A percentile compares a stretch with the other conserved stretches of the same genome.
Evolutionary conservation across 2,113 vertebrate genomes (phyloP).

Genomic region (Chunga burmeisteri): DNA sequence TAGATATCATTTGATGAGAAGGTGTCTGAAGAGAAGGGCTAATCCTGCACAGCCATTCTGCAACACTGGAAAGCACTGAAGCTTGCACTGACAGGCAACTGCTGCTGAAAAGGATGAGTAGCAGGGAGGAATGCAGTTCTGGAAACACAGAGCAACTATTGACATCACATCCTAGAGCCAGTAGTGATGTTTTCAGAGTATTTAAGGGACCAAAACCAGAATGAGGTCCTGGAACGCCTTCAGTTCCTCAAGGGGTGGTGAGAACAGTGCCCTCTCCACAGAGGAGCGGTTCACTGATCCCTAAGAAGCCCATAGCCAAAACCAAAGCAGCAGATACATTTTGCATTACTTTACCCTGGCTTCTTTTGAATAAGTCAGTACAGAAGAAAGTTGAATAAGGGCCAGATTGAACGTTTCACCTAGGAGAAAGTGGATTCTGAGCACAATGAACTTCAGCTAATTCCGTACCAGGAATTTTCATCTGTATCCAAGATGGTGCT

Average conservation of each 20-base stretch:
- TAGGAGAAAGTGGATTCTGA: not conserved
- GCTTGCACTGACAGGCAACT: not conserved
- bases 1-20: not conserved
- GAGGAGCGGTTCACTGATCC: not conserved
- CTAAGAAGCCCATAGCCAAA: not conserved
- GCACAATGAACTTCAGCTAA: not conserved
- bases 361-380: not conserved
- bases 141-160: not conserved
- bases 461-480: not conserved
- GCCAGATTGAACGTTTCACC: not conserved
- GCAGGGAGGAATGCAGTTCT: not conserved
- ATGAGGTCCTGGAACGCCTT: not conserved
- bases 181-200: not conserved
- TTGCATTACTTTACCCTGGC: not conserved
- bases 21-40: not conserved
- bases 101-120: not conserved
- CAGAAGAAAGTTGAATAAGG: not conserved
- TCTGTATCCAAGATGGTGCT: not conserved
- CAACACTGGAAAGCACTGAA: not conserved
- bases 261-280: not conserved
- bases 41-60: not conserved
- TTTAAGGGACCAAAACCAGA: not conserved
- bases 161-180: not conserved
- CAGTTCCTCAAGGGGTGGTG: not conserved
- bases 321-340: not conserved